A percentile compares a stretch with the other conserved stretches of the same genome.
Conservation (phyloP, 2,797 vertebrate genomes). For the Smutsia temminckii region DNA sequence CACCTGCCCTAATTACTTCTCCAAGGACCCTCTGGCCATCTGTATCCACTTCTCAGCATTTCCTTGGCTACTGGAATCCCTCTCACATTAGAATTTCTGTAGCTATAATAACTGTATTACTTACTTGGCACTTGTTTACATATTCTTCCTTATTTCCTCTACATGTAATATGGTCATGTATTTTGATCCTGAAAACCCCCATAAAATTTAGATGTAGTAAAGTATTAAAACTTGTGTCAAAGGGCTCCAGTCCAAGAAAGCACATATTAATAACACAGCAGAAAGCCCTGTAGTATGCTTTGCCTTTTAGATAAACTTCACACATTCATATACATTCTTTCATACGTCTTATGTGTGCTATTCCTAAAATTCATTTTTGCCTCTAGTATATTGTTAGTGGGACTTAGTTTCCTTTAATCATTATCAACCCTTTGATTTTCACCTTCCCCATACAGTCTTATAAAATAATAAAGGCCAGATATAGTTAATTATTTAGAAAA, state of each 20-base stretch:
- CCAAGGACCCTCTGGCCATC: not conserved
- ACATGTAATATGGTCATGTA: not conserved
- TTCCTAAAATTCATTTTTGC: not conserved
- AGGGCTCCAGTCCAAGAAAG: not conserved
- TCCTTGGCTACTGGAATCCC: not conserved
- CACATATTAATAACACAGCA: not conserved
- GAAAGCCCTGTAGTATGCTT: not conserved
- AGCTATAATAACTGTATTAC: not conserved
- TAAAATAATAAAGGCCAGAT: not conserved
- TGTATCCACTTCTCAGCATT: not conserved
- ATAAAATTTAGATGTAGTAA: not conserved
- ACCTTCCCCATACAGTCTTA: not conserved
- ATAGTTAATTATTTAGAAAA: not conserved
- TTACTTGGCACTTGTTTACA: not conserved
- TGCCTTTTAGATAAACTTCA: slow-evolving; percentile 40
- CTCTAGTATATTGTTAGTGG: not conserved
- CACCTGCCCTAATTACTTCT: not conserved
- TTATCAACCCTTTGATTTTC: slow-evolving; percentile 8
- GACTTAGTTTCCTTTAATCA: not conserved
- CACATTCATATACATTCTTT: not conserved
- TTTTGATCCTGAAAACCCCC: not conserved
- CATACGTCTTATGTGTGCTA: not conserved
- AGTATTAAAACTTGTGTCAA: not conserved
- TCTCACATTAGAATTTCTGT: not conserved
- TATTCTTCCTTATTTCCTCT: not conserved